These are phyloP conservation scores for Cryptoprocta ferox DNA, from an alignment of 2,797 vertebrate species.

Conservation along the genomic window DNA sequence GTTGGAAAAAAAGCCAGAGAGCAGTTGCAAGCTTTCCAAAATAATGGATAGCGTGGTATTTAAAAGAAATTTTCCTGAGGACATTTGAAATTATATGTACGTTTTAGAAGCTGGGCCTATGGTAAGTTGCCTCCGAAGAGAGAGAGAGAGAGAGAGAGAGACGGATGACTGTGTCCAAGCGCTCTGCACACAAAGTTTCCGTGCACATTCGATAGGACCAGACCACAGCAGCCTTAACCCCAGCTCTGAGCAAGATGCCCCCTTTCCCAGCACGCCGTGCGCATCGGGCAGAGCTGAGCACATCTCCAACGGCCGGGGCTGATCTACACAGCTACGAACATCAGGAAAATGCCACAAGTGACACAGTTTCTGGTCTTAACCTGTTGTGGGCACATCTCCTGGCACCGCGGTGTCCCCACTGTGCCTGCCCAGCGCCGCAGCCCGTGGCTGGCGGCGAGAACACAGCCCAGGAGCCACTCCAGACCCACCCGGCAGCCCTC, in stretches of 20 bases:
- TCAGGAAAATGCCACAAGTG: too few relatives aligned
- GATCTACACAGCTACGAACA: fast-evolving
- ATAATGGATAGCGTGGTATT: background rate
- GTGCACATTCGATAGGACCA: background rate
- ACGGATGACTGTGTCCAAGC: fast-evolving
- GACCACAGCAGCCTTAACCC: background rate
- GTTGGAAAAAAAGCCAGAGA: background rate
- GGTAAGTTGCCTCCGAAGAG: background rate
- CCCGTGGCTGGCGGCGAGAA: background rate
- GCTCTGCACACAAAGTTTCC: fast-evolving
- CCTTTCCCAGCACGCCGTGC: fast-evolving
- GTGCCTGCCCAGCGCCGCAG: fast-evolving
- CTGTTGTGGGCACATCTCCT: background rate
- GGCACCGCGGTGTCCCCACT: too few relatives aligned
- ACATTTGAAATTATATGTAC: background rate
- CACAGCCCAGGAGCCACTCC: background rate
- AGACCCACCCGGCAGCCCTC: background rate
- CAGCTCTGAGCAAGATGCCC: fast-evolving
- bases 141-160: too few relatives aligned
- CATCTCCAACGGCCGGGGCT: background rate
- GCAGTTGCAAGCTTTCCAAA: background rate
- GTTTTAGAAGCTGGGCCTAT: background rate
- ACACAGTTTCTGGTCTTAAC: background rate
- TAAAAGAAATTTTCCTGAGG: background rate
- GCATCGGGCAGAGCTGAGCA: background rate